Evolutionary conservation across 2,888 invertebrate species (phyloP), one percentile per base, ranked within the genome.

Genomic region (Nudaria mundana): DNA sequence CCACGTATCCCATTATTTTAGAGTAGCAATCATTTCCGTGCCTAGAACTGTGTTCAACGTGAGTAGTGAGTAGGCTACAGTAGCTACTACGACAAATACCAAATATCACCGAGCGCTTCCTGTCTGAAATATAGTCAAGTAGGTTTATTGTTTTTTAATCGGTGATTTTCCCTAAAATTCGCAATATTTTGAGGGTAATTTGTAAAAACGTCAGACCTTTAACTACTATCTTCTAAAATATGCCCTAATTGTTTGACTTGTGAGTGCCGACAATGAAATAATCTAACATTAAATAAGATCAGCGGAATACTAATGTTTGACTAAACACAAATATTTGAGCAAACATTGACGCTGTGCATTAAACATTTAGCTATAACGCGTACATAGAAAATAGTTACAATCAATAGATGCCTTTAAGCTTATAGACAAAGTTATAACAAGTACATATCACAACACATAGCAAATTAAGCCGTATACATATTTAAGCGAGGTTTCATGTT

Each of bases 361-460:
- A 48, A 62, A 62, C 46, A 51, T 62, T 67, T 56, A 52, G 52
- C 41, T 47, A 46, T 55, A 64, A 63, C 60, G 56, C 61, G 45
- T 51, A 45, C 40, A 63, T 68, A 71, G 52, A 75, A n/a, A 60
- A 65, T 71, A 68, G 54, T 42, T 52, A 76, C 70, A 73, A 68
- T 71, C 78, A 81, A 81, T 80, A 79, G 56, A 78, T 78, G 80
- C 81, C 51, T 48, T 59, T 25, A 78, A 78, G 79, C 76, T 56
- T 47, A 60, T 58, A 61, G 50, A 58, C 55, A 48, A 40, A 45
- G 54, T 20, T 56, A 56, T 54, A 68, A 70, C 65, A 68, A 66
- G 48, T 60, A 69, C 73, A 76, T 82, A 83, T 84, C 83, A 84
- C 84, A 84, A 81, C 73, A 81, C 68, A 64, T 72, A 76, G 76